Evolutionary conservation across 1,140 invertebrate species (phyloP).

Genomic region (Diabrotica undecimpunctata): DNA sequence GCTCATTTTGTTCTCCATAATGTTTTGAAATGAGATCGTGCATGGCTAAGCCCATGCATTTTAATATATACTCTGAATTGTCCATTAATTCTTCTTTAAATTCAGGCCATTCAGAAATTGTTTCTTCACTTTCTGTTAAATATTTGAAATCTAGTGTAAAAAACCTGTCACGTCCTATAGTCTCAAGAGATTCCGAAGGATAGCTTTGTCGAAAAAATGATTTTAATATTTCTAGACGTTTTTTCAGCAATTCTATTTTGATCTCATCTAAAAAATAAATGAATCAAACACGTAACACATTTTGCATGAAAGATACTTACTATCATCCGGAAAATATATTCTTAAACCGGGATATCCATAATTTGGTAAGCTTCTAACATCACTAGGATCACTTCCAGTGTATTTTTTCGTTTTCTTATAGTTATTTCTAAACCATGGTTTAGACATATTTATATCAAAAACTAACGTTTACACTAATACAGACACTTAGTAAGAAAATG

Average conservation of each 20-base stretch:
- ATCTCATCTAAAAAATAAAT: not conserved
- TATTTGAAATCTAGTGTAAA: conserved; percentile 64
- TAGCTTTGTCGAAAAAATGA: conserved; percentile 55
- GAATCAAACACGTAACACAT: not conserved
- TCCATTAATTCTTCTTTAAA: conserved; percentile 65
- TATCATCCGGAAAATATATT: conserved; percentile 14
- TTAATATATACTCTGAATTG: conserved; percentile 60
- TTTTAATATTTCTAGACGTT: conserved; percentile 55
- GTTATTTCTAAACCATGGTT: conserved; percentile 15
- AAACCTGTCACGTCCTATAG: conserved; percentile 60
- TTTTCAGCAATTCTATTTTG: conserved; percentile 25
- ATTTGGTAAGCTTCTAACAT: conserved; percentile 14
- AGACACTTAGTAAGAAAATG: too few relatives aligned
- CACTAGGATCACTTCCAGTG: conserved; percentile 6
- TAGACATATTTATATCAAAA: not conserved
- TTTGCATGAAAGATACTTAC: conserved; percentile 5
- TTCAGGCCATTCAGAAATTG: conserved; percentile 56
- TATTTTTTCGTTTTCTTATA: conserved; percentile 3
- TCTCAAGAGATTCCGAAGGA: conserved; percentile 53
- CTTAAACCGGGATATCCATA: conserved; percentile 11
- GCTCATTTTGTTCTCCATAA: conserved; percentile 34
- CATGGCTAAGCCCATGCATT: conserved; percentile 67
- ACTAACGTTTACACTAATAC: not conserved
- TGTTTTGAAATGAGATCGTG: conserved; percentile 57
- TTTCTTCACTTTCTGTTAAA: conserved; percentile 57